Percentiles rank a stretch among this genome's conserved stretches.
Conservation (phyloP, 2,888 invertebrate species). For the Amphipoea lucens region DNA sequence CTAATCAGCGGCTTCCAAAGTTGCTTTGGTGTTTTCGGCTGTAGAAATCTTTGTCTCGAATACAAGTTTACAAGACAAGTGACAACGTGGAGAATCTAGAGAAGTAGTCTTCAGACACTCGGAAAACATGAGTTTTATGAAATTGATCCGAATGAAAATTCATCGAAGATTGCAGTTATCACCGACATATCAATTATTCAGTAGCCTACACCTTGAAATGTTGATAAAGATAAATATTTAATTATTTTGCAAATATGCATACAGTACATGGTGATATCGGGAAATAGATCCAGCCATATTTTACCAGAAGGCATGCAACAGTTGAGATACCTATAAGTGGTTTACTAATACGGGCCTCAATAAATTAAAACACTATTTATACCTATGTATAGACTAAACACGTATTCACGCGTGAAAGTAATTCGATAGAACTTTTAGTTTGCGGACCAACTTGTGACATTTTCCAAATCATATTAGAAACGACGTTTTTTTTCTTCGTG, state of each 20-base stretch:
- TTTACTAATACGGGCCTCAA: conserved; percentile 40
- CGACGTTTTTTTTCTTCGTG: conserved; percentile 35
- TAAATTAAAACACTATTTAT: conserved; percentile 85
- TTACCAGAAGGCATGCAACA: too few species aligned
- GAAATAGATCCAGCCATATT: too few species aligned
- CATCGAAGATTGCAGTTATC: not conserved
- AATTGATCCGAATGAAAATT: not conserved
- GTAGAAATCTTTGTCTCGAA: not conserved
- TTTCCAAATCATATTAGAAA: conserved; percentile 43
- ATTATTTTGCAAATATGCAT: too few species aligned
- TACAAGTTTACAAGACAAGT: not conserved
- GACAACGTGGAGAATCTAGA: too few species aligned
- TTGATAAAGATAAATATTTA: not conserved
- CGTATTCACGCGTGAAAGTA: conserved; percentile 53
- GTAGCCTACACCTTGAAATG: not conserved
- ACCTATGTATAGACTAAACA: conserved; percentile 78
- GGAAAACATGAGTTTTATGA: not conserved
- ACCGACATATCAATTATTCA: not conserved
- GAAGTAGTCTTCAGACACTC: not conserved
- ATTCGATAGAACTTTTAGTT: conserved; percentile 47
- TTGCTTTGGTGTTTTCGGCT: too few species aligned
- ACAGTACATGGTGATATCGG: too few species aligned
- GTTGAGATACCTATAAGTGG: not conserved
- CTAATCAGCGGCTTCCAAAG: too few species aligned
- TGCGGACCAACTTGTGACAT: conserved; percentile 48